Base-by-base conservation (phyloP, 2,113 vertebrate species). In the Gobius niger region DNA sequence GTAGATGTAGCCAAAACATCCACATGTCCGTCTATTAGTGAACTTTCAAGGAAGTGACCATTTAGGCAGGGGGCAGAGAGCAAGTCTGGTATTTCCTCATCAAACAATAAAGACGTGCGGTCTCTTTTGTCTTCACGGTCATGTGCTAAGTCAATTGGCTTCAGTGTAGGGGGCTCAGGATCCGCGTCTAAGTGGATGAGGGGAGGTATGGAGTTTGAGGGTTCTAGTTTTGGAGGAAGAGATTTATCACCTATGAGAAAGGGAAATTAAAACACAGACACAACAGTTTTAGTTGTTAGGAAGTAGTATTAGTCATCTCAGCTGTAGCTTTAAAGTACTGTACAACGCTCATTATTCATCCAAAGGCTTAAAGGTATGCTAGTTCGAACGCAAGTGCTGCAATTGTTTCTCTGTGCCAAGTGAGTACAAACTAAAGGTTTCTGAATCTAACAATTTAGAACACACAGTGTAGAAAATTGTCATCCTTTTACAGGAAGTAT, bases 191-290 rank as follows among this genome's bases (percentile, higher is more conserved):
- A 93, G 91, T 96, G 92, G 89, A 94, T 91, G 91, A 94, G 95
- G 83, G 94, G 95, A 80, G 95, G 95, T 82, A 96, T 95, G 90
- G 95, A 93, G 93, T 97, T 96, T 68, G 96, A 95, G 74, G 93
- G 96, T 93, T 98, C 97, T 92, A 99, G 94, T 91, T 95, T 97
- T 85, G 97, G 97, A 91, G 97, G 97, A 61, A 91, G 88, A 90
- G 96, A 98, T 93, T 96, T 98, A 93, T 98, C 97, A 87, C 93
- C 96, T 98, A 94, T 47, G 10, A 19, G 91, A 57, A n/a, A 65
- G 63, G 63, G 16, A 74, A 40, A n/a, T 16, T 0, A 11, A 51
- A 63, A 7, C 24, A 13, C 49, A 51, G 44, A 66, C 10, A 34
- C 12, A 50, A 6, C 11, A 11, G 41, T 63, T 50, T 60, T 0